Conservation (phyloP, 64 coral and sea anemone species). For the Actinia equina region DNA sequence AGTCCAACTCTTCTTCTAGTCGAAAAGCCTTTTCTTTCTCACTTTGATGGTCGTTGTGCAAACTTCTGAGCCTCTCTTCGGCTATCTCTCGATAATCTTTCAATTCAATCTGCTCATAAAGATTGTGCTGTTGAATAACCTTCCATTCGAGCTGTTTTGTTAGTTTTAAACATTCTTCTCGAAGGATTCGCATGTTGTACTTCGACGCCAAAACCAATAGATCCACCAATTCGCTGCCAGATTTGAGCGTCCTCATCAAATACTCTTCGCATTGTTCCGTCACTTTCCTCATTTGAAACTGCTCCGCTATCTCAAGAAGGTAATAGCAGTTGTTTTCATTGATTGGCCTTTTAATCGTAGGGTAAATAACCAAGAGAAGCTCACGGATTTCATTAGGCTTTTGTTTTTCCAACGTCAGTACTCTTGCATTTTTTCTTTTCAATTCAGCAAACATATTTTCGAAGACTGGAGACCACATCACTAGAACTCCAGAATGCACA, state of each 20-base stretch:
- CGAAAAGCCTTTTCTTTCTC: neutral
- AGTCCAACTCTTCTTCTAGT: neutral
- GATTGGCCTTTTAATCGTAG: slow-evolving; percentile 9
- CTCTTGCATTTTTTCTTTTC: slow-evolving; percentile 23
- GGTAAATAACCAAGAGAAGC: slow-evolving; percentile 39
- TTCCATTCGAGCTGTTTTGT: neutral
- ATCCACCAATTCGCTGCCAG: neutral
- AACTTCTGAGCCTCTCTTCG: neutral
- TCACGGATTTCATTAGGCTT: slow-evolving; percentile 22
- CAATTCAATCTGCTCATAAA: slow-evolving; percentile 2
- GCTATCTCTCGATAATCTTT: slow-evolving; percentile 17
- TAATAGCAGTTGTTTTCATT: slow-evolving; percentile 12
- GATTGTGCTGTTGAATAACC: neutral
- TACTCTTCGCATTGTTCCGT: slow-evolving; percentile 42
- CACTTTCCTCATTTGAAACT: slow-evolving; percentile 34
- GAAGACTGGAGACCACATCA: slow-evolving; percentile 42
- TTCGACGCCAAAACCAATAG: slow-evolving; percentile 6
- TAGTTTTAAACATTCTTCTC: neutral
- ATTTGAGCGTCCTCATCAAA: neutral
- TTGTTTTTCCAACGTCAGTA: slow-evolving; percentile 16
- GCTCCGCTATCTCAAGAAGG: slow-evolving; percentile 22
- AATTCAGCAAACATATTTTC: slow-evolving; percentile 33
- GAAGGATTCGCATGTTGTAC: neutral
- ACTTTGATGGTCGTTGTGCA: neutral
- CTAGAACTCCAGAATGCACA: slow-evolving; percentile 42